Evolutionary conservation across 2,888 invertebrate species (phyloP), one percentile per base, ranked within the genome.

Genomic region (Ormyrus pomaceus): DNA sequence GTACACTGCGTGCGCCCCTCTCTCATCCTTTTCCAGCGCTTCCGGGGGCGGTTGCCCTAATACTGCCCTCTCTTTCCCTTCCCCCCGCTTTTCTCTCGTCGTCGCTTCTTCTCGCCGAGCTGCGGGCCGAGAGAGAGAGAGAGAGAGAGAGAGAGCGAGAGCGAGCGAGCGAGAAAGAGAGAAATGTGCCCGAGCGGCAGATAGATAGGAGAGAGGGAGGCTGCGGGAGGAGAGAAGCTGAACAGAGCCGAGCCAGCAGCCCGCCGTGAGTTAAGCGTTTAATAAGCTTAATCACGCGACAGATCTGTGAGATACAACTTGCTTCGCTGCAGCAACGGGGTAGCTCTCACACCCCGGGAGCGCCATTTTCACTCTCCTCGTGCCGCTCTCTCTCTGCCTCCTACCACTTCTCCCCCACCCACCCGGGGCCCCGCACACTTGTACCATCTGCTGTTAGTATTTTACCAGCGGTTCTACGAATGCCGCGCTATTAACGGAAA

Each of bases 271-370:
- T 90, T 90, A 90, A 90, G 89, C 89, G 90, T 90, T 90, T 90
- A 90, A 90, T 90, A 90, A 90, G 90, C 90, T 90, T 90, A 90
- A 90, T 90, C 90, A 89, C 89, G 88, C 88, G 89, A 90, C 90
- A 89, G 90, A 90, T 90, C 89, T 87, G 89, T 90, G 90, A 90
- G 90, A 90, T 90, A 90, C 89, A 90, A 89, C 89, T 90, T 90
- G 89, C 89, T 89, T 90, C 88, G 88, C 84, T 74, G 77, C 75
- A 69, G 79, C 85, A 84, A 53, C 64, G 48, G 61, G 66, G 51
- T 46, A 50, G 58, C 83, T n/a, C 85, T 84, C 86, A 78, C 84
- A 79, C 84, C 80, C 82, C 71, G 80, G 65, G 64, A 73, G 75
- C 56, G 45, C 74, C 74, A 81, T 81, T 81, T 81, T 81, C 81